A percentile compares a stretch with the other conserved stretches of the same genome.
These are phyloP conservation scores for Scaptodrosophila lebanonensis DNA, from an alignment of 1,140 invertebrate species.

Conservation along the genomic window DNA sequence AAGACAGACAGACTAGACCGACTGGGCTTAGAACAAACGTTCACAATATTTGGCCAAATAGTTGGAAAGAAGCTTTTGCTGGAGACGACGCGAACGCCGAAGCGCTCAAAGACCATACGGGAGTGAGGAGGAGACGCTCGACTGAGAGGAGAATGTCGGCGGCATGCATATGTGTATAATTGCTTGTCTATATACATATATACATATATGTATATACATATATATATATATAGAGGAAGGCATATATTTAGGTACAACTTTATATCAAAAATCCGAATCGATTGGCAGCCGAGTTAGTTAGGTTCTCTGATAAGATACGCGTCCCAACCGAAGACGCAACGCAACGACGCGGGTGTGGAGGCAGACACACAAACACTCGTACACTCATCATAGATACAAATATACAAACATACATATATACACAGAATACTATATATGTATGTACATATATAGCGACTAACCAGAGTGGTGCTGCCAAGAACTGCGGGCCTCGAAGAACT, in stretches of 20 bases:
- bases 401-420: background rate
- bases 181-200: background rate
- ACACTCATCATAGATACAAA: background rate
- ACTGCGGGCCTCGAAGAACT: no score
- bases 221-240: background rate
- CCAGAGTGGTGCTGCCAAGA: slow-evolving; percentile 18
- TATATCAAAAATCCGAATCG: slow-evolving; percentile 64
- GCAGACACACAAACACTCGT: background rate
- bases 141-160: no score
- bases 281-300: slow-evolving; percentile 61
- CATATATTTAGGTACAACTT: background rate
- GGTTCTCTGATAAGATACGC: slow-evolving; percentile 59
- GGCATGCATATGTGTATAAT: no score
- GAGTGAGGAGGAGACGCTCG: slow-evolving; percentile 1
- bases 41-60: no score
- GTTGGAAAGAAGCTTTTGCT: no score
- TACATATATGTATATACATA: slow-evolving; percentile 5
- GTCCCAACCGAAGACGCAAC: slow-evolving; percentile 17
- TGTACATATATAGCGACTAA: slow-evolving; percentile 8
- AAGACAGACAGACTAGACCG: slow-evolving; percentile 26
- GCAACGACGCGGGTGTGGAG: no score
- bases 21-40: no score
- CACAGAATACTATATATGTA: slow-evolving; percentile 4
- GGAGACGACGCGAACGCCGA: no score
- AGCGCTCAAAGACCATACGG: no score